Percentiles rank a stretch among this genome's conserved stretches.
Conservation (phyloP, 2,113 vertebrate genomes). For the Asarcornis scutulata region DNA sequence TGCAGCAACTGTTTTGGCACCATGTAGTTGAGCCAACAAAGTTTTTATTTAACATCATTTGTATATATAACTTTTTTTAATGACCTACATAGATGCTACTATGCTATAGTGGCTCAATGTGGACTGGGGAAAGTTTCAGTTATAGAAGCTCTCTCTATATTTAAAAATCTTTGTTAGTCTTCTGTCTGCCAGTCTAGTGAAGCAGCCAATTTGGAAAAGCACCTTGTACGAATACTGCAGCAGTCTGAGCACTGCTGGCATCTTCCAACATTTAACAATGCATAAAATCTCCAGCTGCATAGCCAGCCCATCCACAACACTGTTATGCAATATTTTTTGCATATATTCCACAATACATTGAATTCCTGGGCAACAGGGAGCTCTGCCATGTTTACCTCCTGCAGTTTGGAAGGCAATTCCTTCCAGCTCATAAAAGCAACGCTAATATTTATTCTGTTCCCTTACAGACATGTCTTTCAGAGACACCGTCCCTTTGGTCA, state of each 20-base stretch:
- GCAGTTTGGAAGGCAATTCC: not conserved
- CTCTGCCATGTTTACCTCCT: not conserved
- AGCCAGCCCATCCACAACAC: not conserved
- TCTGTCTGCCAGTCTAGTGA: conserved; percentile 66
- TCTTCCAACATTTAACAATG: conserved; percentile 27
- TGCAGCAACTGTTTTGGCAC: conserved; percentile 61
- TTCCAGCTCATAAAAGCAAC: not conserved
- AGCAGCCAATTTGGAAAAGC: conserved; percentile 65
- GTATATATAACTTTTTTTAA: conserved; percentile 39
- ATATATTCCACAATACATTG: not conserved
- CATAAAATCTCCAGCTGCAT: conserved; percentile 37
- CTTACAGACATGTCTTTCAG: not conserved
- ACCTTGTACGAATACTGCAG: conserved; percentile 52
- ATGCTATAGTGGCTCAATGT: conserved; percentile 34
- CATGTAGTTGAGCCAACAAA: conserved; percentile 29
- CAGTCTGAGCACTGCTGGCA: conserved; percentile 50
- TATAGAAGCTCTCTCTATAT: conserved; percentile 59
- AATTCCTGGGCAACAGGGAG: not conserved
- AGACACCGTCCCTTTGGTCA: not conserved
- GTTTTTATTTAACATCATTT: conserved; percentile 57
- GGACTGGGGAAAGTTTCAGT: conserved; percentile 36
- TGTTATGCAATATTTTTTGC: not conserved
- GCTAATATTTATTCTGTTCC: not conserved
- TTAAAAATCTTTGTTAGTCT: conserved; percentile 63
- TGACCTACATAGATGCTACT: conserved; percentile 32